A percentile compares a stretch with the other conserved stretches of the same genome.
Evolutionary conservation across 2,888 invertebrate genomes (phyloP).

Genomic region (Habrosyne pyritoides): DNA sequence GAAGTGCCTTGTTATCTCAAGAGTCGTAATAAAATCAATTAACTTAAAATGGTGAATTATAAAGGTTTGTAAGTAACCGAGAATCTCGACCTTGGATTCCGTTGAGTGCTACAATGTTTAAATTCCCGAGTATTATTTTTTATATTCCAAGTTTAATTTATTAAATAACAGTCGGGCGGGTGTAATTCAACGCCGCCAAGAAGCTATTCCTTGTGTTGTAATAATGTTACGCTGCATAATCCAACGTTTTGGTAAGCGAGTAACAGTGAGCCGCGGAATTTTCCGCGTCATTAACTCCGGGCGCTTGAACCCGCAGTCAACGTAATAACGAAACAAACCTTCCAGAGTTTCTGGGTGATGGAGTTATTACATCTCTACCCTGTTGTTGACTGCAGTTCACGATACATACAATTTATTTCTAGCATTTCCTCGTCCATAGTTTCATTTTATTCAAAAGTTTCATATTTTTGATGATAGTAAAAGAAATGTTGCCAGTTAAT

Average conservation of each 20-base stretch:
- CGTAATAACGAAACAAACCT: slow-evolving; percentile 38
- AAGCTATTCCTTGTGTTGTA: slow-evolving; percentile 34
- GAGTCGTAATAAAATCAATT: too few relatives aligned
- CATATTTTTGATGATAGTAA: too few relatives aligned
- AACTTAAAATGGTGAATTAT: too few relatives aligned
- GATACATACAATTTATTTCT: too few relatives aligned
- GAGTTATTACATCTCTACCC: slow-evolving; percentile 27
- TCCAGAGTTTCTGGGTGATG: slow-evolving; percentile 42
- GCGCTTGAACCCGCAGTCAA: slow-evolving; percentile 21
- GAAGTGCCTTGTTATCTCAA: too few relatives aligned
- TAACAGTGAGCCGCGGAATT: slow-evolving; percentile 55
- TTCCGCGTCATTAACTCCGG: slow-evolving; percentile 67
- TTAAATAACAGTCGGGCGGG: neutral
- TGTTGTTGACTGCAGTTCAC: neutral
- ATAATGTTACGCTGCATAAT: slow-evolving; percentile 64
- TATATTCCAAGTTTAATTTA: neutral
- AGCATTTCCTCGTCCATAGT: too few relatives aligned
- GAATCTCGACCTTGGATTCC: neutral
- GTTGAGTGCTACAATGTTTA: neutral
- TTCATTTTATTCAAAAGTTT: too few relatives aligned
- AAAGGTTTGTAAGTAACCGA: neutral
- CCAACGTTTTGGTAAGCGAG: slow-evolving; percentile 49
- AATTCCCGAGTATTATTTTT: neutral
- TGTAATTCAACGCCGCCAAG: slow-evolving; percentile 27
- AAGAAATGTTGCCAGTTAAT: too few relatives aligned